Conservation (phyloP, 2,113 vertebrate species). For the Urocynchramus pylzowi region DNA sequence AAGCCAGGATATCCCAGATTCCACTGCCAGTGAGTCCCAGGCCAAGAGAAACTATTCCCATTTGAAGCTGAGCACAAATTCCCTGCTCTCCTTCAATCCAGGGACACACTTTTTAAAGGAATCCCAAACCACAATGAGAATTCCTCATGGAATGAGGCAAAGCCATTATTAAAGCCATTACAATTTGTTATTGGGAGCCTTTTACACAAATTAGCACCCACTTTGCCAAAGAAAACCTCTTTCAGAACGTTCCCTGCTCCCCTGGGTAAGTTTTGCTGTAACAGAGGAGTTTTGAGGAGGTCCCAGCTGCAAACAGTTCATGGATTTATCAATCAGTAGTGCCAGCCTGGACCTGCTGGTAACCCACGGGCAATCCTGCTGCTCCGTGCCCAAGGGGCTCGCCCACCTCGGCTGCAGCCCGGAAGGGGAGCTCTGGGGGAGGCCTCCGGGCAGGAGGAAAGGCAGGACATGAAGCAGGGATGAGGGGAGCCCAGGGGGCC, state of each 20-base stretch:
- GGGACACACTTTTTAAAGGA: neutral
- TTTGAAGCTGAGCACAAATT: neutral
- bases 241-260: rapidly evolving
- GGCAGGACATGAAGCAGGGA: rapidly evolving
- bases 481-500: neutral
- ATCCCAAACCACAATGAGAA: neutral
- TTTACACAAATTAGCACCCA: neutral
- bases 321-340: neutral
- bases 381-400: neutral
- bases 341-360: too few relatives aligned
- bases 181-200: neutral
- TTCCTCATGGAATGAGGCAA: neutral
- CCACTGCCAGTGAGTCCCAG: neutral
- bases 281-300: neutral
- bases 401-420: neutral
- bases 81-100: neutral
- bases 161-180: neutral
- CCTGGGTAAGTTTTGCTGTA: neutral
- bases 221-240: neutral
- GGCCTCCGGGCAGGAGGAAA: neutral
- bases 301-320: rapidly evolving
- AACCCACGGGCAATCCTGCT: neutral
- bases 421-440: neutral
- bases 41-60: neutral
- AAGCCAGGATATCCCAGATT: neutral